These are phyloP conservation scores for Chaenocephalus aceratus DNA, from an alignment of 2,113 vertebrate genomes.

Conservation along the genomic window DNA sequence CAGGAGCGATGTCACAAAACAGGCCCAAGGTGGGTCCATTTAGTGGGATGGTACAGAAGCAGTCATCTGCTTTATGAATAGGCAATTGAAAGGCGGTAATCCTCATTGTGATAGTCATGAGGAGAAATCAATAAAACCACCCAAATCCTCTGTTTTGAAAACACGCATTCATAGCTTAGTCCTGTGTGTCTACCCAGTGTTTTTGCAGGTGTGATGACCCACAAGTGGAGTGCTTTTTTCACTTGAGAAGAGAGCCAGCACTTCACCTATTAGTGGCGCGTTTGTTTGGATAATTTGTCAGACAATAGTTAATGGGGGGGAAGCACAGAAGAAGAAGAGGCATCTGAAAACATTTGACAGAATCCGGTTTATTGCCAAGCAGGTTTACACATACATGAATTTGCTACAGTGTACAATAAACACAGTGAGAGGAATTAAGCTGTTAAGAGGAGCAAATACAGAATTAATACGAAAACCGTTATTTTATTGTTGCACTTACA, in stretches of 20 bases:
- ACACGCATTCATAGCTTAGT: neutral
- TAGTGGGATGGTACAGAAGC: constrained; percentile 18
- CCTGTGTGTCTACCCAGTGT: neutral
- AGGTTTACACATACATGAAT: too few species aligned
- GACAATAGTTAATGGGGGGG: constrained; percentile 9
- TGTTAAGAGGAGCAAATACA: too few species aligned
- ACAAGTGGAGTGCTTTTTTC: neutral
- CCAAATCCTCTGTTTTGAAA: neutral
- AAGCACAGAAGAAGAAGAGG: constrained; percentile 25
- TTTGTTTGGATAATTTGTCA: constrained; percentile 61
- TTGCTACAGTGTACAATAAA: too few species aligned
- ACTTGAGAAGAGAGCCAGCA: constrained; percentile 10
- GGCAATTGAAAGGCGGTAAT: constrained; percentile 20
- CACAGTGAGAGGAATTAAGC: too few species aligned
- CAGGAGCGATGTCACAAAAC: constrained; percentile 32
- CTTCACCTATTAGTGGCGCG: constrained; percentile 17
- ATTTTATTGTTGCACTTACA: too few species aligned
- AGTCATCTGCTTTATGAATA: constrained; percentile 38
- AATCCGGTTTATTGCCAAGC: too few species aligned
- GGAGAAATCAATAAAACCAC: neutral
- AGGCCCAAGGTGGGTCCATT: constrained; percentile 32
- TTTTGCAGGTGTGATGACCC: constrained; percentile 12
- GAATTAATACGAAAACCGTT: too few species aligned
- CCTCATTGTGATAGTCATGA: constrained; percentile 5
- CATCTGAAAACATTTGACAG: constrained; percentile 31